phyloP scores from a whole-genome alignment of 2,797 vertebrate genomes.

The Lepilemur septentrionalis region DNA sequence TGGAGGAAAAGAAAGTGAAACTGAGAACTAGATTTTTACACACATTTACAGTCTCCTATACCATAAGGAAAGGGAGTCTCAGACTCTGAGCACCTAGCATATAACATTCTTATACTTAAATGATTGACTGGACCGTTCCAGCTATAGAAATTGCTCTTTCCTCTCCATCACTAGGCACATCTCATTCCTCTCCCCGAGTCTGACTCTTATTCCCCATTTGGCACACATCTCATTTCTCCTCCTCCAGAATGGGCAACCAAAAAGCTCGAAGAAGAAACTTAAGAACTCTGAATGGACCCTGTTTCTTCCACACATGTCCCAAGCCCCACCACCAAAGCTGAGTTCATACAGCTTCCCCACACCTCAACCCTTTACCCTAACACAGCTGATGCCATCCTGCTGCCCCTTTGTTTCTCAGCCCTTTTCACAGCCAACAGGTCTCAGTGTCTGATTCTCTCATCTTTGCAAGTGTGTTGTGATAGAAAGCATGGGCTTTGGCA shows the following conservation, averaged over 20 bases:
- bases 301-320: neutral
- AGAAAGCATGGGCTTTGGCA: neutral
- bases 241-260: neutral
- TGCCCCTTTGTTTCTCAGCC: neutral
- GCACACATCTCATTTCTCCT: neutral
- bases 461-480: neutral
- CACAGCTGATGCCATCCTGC: neutral
- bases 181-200: neutral
- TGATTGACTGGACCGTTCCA: neutral
- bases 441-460: neutral
- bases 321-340: neutral
- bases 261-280: neutral
- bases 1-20: neutral
- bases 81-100: neutral
- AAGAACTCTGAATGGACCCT: neutral
- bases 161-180: neutral
- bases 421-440: neutral
- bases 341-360: neutral
- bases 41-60: neutral
- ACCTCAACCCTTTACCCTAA: neutral
- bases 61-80: neutral
- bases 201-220: neutral
- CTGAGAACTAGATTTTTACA: neutral
- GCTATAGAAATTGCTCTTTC: neutral
- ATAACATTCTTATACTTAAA: neutral